Percentiles rank a stretch among this genome's conserved stretches.
phyloP scores from a whole-genome alignment of 1,140 invertebrate species.

The Sminthurinus signatus region DNA sequence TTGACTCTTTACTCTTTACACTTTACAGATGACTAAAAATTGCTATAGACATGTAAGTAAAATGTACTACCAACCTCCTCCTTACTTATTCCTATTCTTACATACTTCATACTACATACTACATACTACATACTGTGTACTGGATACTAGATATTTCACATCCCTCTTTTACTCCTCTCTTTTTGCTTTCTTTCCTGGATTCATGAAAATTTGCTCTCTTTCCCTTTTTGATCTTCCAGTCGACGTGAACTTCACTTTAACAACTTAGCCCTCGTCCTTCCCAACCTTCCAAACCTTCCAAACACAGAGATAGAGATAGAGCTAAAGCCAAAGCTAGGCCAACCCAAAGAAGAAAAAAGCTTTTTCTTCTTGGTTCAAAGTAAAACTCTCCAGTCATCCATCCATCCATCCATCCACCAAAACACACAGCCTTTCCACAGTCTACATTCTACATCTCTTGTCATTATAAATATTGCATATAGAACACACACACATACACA shows the following conservation, averaged over 20 bases:
- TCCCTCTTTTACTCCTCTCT: background rate
- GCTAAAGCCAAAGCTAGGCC: background rate
- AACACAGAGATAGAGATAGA: background rate
- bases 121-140: too few species aligned
- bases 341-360: background rate
- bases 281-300: background rate
- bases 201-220: conserved; percentile 11
- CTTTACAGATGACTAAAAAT: background rate
- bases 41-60: too few species aligned
- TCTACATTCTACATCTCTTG: too few species aligned
- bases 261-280: background rate
- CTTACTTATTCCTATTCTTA: too few species aligned
- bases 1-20: too few species aligned
- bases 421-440: too few species aligned
- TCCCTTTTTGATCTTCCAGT: conserved; percentile 18
- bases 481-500: too few species aligned
- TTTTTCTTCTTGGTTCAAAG: background rate
- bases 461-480: too few species aligned
- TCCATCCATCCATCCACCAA: too few species aligned
- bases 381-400: conserved; percentile 8
- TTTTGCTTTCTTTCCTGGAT: background rate
- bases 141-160: too few species aligned
- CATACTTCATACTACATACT: too few species aligned
- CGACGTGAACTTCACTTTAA: background rate
- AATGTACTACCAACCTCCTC: too few species aligned